Conservation (phyloP, 2,797 vertebrate genomes). For the Sebastiscus albofasciatus region DNA sequence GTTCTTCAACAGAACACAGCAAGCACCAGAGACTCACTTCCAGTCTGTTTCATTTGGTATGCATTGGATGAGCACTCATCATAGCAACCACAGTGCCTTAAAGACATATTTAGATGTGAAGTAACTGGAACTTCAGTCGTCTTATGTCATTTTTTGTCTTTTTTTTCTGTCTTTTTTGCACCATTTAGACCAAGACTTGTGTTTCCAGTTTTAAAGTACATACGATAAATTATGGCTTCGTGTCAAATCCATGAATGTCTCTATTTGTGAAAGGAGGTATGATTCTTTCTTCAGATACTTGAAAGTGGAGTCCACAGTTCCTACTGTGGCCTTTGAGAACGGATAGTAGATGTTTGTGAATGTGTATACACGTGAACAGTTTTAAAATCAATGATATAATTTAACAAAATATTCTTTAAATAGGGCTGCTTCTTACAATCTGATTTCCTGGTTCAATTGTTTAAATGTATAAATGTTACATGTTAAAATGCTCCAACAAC, state of each 20-base stretch:
- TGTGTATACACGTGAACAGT: too few relatives aligned
- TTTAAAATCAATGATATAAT: too few relatives aligned
- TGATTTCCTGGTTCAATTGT: too few relatives aligned
- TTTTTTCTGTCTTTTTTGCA: background rate
- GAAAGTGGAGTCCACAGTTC: too few relatives aligned
- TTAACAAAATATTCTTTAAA: too few relatives aligned
- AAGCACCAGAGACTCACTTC: background rate
- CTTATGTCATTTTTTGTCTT: background rate
- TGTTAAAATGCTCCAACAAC: background rate
- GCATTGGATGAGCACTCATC: background rate
- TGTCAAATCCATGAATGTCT: too few relatives aligned
- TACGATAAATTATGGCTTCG: background rate
- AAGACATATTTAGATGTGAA: background rate
- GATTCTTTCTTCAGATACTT: too few relatives aligned
- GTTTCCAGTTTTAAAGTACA: background rate
- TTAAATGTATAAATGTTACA: background rate
- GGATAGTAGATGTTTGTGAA: too few relatives aligned
- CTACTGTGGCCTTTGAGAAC: too few relatives aligned
- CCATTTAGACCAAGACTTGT: background rate
- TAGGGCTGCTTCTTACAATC: too few relatives aligned
- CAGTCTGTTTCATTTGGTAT: background rate
- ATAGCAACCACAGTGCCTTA: background rate
- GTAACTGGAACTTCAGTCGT: background rate
- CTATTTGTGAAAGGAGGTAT: too few relatives aligned
- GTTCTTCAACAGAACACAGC: background rate